phyloP scores from a whole-genome alignment of 2,113 vertebrate genomes.

The Nanorana parkeri region DNA sequence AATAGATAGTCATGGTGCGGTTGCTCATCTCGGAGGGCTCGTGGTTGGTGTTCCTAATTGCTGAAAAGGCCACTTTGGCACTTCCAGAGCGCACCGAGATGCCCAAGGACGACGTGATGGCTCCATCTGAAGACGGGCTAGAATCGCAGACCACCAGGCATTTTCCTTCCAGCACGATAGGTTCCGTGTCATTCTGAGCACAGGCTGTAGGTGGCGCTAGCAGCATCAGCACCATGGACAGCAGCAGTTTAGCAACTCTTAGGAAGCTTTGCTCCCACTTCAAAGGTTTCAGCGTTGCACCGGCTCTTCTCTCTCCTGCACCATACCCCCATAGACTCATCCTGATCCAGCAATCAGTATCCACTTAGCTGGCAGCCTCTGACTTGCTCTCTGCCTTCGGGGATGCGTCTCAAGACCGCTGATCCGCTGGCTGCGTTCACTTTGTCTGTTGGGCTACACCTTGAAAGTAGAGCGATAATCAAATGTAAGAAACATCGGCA shows the following conservation, averaged over 20 bases:
- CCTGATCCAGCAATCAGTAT: slow-evolving; percentile 50
- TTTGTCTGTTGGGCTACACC: slow-evolving; percentile 36
- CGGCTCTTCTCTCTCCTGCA: slow-evolving; percentile 65
- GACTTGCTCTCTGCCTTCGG: background rate
- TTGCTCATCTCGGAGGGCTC: slow-evolving; percentile 97
- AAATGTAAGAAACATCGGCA: too few relatives aligned
- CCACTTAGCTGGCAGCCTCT: slow-evolving; percentile 21
- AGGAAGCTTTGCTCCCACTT: slow-evolving; percentile 59
- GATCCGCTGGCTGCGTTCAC: background rate
- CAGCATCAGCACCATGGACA: slow-evolving; percentile 79
- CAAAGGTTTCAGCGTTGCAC: slow-evolving; percentile 31
- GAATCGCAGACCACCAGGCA: slow-evolving; percentile 98
- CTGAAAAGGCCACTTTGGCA: slow-evolving; percentile 97
- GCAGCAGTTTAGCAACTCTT: slow-evolving; percentile 78
- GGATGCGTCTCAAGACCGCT: background rate
- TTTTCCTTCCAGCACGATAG: slow-evolving; percentile 96
- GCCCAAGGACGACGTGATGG: slow-evolving; percentile 93
- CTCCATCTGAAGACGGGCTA: slow-evolving; percentile 94
- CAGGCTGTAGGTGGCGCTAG: slow-evolving; percentile 70
- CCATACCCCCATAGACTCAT: slow-evolving; percentile 62
- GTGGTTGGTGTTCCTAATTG: slow-evolving; percentile 93
- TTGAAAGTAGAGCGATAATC: background rate
- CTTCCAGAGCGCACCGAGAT: slow-evolving; percentile 96
- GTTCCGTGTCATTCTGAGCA: slow-evolving; percentile 96
- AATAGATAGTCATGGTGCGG: slow-evolving; percentile 99